phyloP scores from a whole-genome alignment of 2,888 invertebrate species.

The Chromoteleia sp. region DNA sequence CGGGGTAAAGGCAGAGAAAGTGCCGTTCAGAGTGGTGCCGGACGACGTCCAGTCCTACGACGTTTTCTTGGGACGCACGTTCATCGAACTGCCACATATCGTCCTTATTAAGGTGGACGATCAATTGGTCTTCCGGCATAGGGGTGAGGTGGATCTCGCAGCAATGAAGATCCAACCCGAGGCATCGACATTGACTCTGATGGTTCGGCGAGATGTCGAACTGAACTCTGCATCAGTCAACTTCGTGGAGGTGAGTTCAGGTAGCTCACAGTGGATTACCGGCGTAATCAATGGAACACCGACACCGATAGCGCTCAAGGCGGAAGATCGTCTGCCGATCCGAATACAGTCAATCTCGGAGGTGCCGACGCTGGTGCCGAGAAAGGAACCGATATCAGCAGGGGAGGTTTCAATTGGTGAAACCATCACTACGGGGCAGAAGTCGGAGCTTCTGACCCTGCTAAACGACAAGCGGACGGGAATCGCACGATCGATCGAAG shows the following conservation, averaged over 20 bases:
- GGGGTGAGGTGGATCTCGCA: not conserved
- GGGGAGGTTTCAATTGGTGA: not conserved
- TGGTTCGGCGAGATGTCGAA: no score
- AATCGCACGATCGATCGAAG: constrained; percentile 15
- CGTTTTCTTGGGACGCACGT: not conserved
- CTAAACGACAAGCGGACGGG: not conserved
- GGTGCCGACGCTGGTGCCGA: not conserved
- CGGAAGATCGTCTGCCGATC: not conserved
- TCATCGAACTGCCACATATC: not conserved
- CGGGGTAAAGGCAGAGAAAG: not conserved
- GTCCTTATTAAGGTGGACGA: not conserved
- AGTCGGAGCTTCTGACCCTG: not conserved
- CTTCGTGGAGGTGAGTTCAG: not conserved
- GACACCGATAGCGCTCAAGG: no score
- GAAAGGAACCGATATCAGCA: not conserved
- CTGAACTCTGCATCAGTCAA: not conserved
- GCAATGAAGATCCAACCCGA: no score
- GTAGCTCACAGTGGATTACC: no score
- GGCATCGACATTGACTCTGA: no score
- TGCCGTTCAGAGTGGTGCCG: not conserved
- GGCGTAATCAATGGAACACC: not conserved
- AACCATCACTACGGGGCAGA: not conserved
- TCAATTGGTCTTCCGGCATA: not conserved
- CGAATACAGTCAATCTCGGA: not conserved
- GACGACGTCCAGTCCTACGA: constrained; percentile 2